Evolutionary conservation across 2,797 vertebrate genomes (phyloP).

Genomic region (Macrochelys suwanniensis): DNA sequence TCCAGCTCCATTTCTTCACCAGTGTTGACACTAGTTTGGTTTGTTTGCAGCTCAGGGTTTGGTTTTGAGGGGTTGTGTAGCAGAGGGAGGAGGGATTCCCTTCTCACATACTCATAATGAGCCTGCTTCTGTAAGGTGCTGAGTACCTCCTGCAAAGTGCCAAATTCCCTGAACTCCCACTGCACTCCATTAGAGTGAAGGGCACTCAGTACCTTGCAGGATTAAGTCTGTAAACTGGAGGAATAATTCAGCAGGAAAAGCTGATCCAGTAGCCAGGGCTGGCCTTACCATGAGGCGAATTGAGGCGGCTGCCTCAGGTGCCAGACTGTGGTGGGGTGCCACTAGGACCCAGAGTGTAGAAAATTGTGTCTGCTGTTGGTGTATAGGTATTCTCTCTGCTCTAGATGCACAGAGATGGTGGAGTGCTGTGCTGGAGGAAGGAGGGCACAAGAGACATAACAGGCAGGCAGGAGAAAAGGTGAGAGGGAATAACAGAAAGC

Average conservation of each 20-base stretch:
- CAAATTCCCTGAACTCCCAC: background rate
- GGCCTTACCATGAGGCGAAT: too few species aligned
- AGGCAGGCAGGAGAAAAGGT: too few species aligned
- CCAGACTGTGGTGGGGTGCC: too few species aligned
- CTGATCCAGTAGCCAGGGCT: background rate
- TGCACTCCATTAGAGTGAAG: background rate
- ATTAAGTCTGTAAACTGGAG: background rate
- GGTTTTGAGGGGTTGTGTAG: background rate
- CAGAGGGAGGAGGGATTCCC: background rate
- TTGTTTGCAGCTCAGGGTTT: background rate
- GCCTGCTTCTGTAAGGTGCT: background rate
- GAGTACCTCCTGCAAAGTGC: background rate
- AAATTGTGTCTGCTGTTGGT: too few species aligned
- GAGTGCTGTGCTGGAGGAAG: too few species aligned
- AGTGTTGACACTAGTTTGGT: background rate
- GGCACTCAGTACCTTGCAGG: background rate
- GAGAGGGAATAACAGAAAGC: too few species aligned
- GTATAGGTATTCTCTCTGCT: too few species aligned
- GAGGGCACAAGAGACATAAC: too few species aligned
- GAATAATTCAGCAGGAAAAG: slow-evolving; percentile 49
- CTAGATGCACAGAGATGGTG: too few species aligned
- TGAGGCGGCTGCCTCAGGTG: too few species aligned
- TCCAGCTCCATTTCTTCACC: background rate
- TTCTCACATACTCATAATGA: background rate
- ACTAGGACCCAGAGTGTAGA: too few species aligned